Evolutionary conservation across 2,888 invertebrate species (phyloP).

Genomic region (Prosopocoilus inquinatus): DNA sequence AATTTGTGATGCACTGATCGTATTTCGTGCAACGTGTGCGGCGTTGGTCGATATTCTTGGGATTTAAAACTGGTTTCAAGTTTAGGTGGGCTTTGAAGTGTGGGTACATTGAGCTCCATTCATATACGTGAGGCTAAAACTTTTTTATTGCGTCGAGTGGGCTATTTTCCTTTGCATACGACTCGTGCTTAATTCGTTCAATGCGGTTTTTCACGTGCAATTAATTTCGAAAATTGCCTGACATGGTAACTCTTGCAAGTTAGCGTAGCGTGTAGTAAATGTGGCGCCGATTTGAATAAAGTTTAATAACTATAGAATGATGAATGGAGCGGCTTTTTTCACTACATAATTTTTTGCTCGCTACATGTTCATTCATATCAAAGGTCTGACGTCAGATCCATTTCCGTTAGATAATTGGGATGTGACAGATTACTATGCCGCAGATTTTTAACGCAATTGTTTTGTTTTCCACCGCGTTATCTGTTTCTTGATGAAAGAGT

Average conservation of each 20-base stretch:
- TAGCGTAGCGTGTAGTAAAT: too few relatives aligned
- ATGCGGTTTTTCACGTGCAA: too few relatives aligned
- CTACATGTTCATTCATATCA: slow-evolving; percentile 24
- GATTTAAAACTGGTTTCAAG: slow-evolving; percentile 11
- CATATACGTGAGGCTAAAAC: slow-evolving; percentile 10
- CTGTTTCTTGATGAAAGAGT: too few relatives aligned
- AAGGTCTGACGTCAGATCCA: slow-evolving; percentile 23
- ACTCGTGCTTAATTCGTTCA: too few relatives aligned
- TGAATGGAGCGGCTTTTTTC: slow-evolving; percentile 21
- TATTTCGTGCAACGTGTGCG: slow-evolving; percentile 6
- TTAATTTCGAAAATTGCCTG: too few relatives aligned
- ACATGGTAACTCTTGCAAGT: too few relatives aligned
- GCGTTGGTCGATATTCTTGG: slow-evolving; percentile 18
- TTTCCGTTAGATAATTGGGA: slow-evolving; percentile 27
- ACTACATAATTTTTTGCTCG: slow-evolving; percentile 2
- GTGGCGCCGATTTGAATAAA: too few relatives aligned
- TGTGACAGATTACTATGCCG: slow-evolving; percentile 18
- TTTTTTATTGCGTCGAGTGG: slow-evolving; percentile 8
- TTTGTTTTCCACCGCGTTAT: too few relatives aligned
- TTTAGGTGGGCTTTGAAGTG: slow-evolving; percentile 11
- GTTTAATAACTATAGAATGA: slow-evolving; percentile 1
- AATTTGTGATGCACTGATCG: slow-evolving; percentile 15
- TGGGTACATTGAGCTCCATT: slow-evolving; percentile 12
- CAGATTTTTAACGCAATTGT: slow-evolving; percentile 5
- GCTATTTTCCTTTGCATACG: background rate